These are phyloP conservation scores for Phyllotis vaccarum DNA, from an alignment of 2,797 vertebrate species.

Conservation along the genomic window DNA sequence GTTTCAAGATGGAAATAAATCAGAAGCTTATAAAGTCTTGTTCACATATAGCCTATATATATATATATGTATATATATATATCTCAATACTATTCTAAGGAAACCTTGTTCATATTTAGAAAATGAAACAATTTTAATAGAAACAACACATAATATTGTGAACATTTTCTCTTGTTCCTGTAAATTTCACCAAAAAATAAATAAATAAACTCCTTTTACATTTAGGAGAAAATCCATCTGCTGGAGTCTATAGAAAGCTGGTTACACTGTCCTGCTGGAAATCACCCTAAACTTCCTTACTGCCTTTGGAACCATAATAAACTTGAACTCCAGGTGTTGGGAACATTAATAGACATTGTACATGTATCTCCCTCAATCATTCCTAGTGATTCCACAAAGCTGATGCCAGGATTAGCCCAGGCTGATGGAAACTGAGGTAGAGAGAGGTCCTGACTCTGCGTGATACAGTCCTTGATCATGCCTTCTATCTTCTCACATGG, in stretches of 20 bases:
- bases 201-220: background rate
- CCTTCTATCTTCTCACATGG: background rate
- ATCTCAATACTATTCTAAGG: constrained; percentile 26
- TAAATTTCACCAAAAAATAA: background rate
- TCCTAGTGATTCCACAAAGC: background rate
- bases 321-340: background rate
- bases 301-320: background rate
- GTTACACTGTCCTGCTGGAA: background rate
- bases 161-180: constrained; percentile 7
- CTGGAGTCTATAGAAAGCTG: background rate
- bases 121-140: constrained; percentile 27
- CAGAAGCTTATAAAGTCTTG: background rate
- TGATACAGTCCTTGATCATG: no score
- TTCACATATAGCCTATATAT: background rate
- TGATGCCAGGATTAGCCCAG: background rate
- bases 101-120: background rate
- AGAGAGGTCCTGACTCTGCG: background rate
- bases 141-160: background rate
- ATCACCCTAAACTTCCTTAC: background rate
- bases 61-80: no score
- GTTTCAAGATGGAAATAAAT: constrained; percentile 2
- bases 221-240: background rate
- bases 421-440: background rate
- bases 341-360: background rate
- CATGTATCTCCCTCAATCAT: background rate